Evolutionary conservation across 2,797 vertebrate species (phyloP).

Genomic region (Buphagus erythrorhynchus): DNA sequence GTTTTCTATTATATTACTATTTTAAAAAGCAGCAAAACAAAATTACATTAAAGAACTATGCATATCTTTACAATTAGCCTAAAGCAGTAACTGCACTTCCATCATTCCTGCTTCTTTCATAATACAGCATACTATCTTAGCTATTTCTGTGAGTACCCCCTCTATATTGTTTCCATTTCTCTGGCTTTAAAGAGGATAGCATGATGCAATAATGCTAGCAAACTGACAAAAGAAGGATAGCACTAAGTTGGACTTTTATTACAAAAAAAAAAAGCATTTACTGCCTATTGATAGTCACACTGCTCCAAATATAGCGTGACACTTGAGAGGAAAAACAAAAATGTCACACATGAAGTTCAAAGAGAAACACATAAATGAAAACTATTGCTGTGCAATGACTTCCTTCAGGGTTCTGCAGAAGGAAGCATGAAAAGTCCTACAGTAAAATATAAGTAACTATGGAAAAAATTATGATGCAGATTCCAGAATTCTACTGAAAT

Average conservation of each 20-base stretch:
- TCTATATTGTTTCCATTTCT: not conserved
- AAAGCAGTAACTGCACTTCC: not conserved
- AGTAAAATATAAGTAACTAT: not conserved
- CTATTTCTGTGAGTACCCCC: not conserved
- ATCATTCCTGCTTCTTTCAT: not conserved
- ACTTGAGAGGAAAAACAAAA: not conserved
- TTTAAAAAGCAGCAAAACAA: not conserved
- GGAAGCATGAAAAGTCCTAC: not conserved
- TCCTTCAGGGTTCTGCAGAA: not conserved
- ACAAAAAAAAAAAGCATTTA: not conserved
- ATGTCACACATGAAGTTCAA: not conserved
- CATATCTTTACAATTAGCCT: not conserved
- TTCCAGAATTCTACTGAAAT: not conserved
- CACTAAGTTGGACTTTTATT: not conserved
- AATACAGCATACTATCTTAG: not conserved
- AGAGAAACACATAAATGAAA: not conserved
- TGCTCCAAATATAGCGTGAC: not conserved
- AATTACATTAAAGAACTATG: not conserved
- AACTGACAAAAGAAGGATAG: not conserved
- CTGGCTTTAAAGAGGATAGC: not conserved
- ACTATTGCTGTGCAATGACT: not conserved
- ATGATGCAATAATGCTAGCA: not conserved
- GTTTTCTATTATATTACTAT: not conserved
- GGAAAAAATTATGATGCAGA: not conserved
- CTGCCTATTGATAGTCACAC: not conserved